Evolutionary conservation across 2,888 invertebrate species (phyloP).

Genomic region (Amiota minor): DNA sequence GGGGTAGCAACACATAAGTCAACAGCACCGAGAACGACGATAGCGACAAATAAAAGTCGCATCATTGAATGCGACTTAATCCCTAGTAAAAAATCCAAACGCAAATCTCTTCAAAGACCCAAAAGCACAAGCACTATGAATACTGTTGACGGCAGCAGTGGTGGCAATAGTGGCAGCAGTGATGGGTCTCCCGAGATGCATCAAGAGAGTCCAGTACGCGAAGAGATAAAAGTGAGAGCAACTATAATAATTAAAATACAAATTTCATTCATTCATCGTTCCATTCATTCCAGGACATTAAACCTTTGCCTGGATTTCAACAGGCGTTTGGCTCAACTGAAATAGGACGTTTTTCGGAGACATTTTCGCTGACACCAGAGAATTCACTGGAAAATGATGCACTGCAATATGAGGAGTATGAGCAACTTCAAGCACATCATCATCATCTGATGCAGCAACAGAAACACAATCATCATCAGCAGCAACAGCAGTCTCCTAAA

Average conservation of each 20-base stretch:
- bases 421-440: slow-evolving; percentile 16
- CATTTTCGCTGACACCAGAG: slow-evolving; percentile 74
- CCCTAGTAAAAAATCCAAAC: slow-evolving; percentile 69
- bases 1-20: slow-evolving; percentile 26
- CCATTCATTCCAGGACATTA: slow-evolving; percentile 60
- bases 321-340: slow-evolving; percentile 91
- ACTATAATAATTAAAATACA: neutral
- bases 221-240: slow-evolving; percentile 64
- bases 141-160: slow-evolving; percentile 17
- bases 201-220: slow-evolving; percentile 53
- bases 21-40: slow-evolving; percentile 27
- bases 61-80: slow-evolving; percentile 70
- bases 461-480: slow-evolving; percentile 20
- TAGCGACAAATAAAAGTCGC: slow-evolving; percentile 55
- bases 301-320: slow-evolving; percentile 85
- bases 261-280: neutral
- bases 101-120: slow-evolving; percentile 48
- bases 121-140: slow-evolving; percentile 17
- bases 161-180: slow-evolving; percentile 23
- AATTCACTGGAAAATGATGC: slow-evolving; percentile 58
- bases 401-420: slow-evolving; percentile 9
- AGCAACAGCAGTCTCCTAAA: slow-evolving; percentile 14
- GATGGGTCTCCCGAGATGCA: neutral
- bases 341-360: slow-evolving; percentile 87
- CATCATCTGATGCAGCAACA: slow-evolving; percentile 15